Percentiles rank a stretch among this genome's conserved stretches.
Conservation (phyloP, 2,797 vertebrate genomes). For the Lates japonicus region DNA sequence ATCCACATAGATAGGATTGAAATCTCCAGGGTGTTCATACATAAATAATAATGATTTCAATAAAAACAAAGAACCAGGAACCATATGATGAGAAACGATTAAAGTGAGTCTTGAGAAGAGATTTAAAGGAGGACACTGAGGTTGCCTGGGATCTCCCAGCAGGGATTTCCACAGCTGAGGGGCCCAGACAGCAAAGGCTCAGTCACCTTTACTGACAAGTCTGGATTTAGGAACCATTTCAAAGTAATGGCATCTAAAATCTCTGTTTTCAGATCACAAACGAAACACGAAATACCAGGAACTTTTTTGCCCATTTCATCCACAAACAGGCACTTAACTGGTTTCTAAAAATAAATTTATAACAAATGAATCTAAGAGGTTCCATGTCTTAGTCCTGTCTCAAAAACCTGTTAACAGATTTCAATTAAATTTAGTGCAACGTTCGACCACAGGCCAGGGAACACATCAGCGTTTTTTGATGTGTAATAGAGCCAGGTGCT, state of each 20-base stretch:
- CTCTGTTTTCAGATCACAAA: not conserved
- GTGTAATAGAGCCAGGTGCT: constrained; percentile 17
- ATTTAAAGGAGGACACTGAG: no score
- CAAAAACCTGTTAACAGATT: not conserved
- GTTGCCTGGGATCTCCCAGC: no score
- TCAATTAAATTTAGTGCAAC: constrained; percentile 19
- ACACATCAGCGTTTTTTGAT: not conserved
- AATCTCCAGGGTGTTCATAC: not conserved
- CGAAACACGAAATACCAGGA: not conserved
- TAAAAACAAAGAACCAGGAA: no score
- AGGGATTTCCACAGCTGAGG: no score
- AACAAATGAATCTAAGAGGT: not conserved
- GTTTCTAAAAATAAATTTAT: not conserved
- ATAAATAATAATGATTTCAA: not conserved
- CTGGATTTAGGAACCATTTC: no score
- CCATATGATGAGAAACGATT: no score
- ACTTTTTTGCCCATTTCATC: not conserved
- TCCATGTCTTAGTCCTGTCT: not conserved
- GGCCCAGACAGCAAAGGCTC: no score
- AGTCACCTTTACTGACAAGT: no score
- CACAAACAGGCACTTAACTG: not conserved
- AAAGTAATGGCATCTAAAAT: not conserved
- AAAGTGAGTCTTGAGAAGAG: no score
- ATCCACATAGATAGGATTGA: no score
- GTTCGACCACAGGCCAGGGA: not conserved